Evolutionary conservation across 1,140 invertebrate genomes (phyloP), one percentile per base, ranked within the genome.

Genomic region (Listronotus oregonensis): DNA sequence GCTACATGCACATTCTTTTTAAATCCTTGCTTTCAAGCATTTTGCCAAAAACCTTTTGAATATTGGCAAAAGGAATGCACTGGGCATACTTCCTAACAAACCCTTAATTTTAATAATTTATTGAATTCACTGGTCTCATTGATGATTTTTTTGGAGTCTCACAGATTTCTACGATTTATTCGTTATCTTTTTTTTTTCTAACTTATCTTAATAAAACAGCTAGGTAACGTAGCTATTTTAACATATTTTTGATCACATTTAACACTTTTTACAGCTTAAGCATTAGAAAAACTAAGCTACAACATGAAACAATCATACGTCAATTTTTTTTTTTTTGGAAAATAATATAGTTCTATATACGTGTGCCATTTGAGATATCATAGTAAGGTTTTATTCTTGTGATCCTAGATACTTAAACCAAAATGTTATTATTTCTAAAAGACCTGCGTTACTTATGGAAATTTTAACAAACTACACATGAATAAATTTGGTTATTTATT

Each of bases 1-100:
- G 54, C 54, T 56, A 56, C 40, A 56, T 56, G 54, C 39, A n/a
- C 51, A 47, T 21, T 9, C 9, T 50, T 50, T 50, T 50, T 11
- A 27, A 5, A 11, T 21, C 7, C 37, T 55, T 8, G 11, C 10
- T 49, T 21, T 21, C 9, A 17, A 21, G 46, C 46, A 27, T 27
- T 49, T 49, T 49, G 18, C 18, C 15, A 49, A 27, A 49, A 49
- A 21, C 17, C 17, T 21, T 8, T 18, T 49, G 1, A 21, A 27
- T 21, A 18, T 49, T 49, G 46, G 18, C 46, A 49, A 18, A 18
- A 18, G 46, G 46, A 49, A 49, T 49, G 46, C 46, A 49, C 46
- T 27, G 18, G 46, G 18, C 11, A 21, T 7, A 15, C 17, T 46
- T 46, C n/a, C 3, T 17, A 8, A 18, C 3, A 21, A 49, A 18